These are phyloP conservation scores for Alces alces DNA, from an alignment of 2,113 vertebrate species.

Conservation along the genomic window DNA sequence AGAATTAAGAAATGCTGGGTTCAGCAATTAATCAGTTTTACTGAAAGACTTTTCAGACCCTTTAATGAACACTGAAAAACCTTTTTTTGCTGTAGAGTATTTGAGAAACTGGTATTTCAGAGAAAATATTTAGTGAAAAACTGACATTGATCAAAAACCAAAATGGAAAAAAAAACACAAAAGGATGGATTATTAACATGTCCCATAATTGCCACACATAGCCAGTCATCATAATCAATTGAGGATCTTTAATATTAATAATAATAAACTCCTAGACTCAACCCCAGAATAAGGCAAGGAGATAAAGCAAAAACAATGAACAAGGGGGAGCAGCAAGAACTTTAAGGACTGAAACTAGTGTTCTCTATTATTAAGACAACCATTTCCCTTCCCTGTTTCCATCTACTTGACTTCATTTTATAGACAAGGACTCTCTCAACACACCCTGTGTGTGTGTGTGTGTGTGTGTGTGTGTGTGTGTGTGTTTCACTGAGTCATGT, in stretches of 20 bases:
- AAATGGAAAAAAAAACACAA: background rate
- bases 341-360: background rate
- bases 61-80: background rate
- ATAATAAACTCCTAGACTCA: background rate
- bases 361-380: background rate
- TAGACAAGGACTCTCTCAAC: background rate
- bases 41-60: background rate
- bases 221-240: background rate
- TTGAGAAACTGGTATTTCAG: background rate
- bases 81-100: background rate
- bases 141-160: background rate
- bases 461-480: background rate
- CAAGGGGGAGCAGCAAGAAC: background rate
- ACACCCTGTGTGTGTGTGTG: background rate
- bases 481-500: background rate
- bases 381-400: background rate
- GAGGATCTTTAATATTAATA: background rate
- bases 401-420: background rate
- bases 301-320: background rate
- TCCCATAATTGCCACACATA: background rate
- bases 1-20: background rate
- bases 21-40: background rate
- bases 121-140: conserved; percentile 18
- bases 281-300: background rate
- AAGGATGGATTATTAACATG: background rate